Base-by-base conservation (phyloP, 2,797 vertebrate species). In the Myripristis jacobus region DNA sequence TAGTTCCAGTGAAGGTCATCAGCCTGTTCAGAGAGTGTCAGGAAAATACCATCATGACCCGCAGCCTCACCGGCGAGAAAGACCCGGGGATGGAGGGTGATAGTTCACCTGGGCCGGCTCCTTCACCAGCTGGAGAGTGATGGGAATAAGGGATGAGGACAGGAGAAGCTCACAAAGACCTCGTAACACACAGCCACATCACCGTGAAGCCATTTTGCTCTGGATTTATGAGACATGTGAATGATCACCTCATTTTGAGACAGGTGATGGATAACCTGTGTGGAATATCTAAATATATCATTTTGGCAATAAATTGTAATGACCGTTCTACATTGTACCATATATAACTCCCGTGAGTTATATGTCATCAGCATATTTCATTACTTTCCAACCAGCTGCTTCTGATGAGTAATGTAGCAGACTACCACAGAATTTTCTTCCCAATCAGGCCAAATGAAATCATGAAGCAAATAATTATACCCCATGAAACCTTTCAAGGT, bases 61-160 rank as follows among this genome's bases (percentile, higher is more conserved):
- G 41, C 56, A 9, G 65, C 68, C 52, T 58, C 48, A 11, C 29
- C 57, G 76, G 63, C 81, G 68, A 80, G 48, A 21, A 21, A 24
- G 24, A n/a, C n/a, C 6, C 4, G 24, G 48, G 11, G 21, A 10
- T 51, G 22, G 36, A 41, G 36, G 36, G 7, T 9, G 34, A 10
- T 18, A 73, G 75, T 73, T 82, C 57, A 74, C 64, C 34, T 18
- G 43, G 51, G 60, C 71, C 59, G 54, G 43, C 58, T 54, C 46
- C 77, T 44, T 62, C 25, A 82, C 79, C 80, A 70, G 60, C 48
- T 44, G 71, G 29, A 46, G 60, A 80, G 83, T 66, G 64, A 62
- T 3, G 27, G 27, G 27, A 29, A 3, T 50, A 56, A 38, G 15
- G 41, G 60, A 64, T 41, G 57, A 48, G 38, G 21, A 48, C 61